Conservation (phyloP, 2,797 vertebrate genomes). For the Mormyrus hasselquistii region DNA sequence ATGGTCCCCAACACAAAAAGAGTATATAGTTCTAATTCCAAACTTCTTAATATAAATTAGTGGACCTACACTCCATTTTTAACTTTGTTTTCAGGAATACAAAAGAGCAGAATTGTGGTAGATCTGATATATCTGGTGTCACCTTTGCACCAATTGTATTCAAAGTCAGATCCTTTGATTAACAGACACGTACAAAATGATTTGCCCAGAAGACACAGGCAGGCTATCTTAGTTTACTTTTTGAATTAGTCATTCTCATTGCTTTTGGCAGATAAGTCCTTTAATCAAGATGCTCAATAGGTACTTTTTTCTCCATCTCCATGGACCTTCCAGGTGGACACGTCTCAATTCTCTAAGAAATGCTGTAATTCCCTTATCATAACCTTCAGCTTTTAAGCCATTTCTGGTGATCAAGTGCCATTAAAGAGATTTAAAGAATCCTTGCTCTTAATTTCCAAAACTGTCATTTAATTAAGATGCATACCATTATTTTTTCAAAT, state of each 20-base stretch:
- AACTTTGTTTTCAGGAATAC: background rate
- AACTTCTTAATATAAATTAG: background rate
- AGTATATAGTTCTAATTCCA: background rate
- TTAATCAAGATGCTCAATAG: background rate
- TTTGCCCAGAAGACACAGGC: background rate
- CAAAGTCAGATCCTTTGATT: background rate
- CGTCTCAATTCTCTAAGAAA: background rate
- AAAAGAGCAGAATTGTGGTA: background rate
- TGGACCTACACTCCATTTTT: background rate
- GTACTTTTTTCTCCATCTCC: background rate
- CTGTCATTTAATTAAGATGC: background rate
- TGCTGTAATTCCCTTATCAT: background rate
- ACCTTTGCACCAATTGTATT: background rate
- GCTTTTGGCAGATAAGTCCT: background rate
- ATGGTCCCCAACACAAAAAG: background rate
- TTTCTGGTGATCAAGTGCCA: background rate
- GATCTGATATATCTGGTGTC: background rate
- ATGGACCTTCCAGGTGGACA: background rate
- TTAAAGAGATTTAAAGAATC: background rate
- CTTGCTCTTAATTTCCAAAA: conserved; percentile 1
- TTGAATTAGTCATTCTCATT: background rate
- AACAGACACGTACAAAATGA: background rate
- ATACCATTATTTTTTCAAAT: background rate
- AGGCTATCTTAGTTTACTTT: background rate
- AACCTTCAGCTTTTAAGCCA: background rate